These are phyloP conservation scores for Psix sp. DNA, from an alignment of 1,140 invertebrate species.

Conservation along the genomic window DNA sequence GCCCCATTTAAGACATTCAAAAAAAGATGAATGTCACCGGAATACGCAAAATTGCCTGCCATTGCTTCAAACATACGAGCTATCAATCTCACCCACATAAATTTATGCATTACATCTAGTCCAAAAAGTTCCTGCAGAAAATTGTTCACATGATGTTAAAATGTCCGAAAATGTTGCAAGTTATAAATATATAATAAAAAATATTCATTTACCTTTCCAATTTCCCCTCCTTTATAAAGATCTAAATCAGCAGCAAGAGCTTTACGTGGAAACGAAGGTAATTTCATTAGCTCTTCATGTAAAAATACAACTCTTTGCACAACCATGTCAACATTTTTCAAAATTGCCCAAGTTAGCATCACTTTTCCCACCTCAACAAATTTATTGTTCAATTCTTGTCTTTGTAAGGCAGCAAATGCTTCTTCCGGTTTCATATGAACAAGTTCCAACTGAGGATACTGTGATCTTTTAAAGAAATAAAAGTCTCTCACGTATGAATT, in stretches of 20 bases:
- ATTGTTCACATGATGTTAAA: background rate
- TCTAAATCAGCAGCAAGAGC: constrained; percentile 97
- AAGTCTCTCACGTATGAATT: constrained; percentile 96
- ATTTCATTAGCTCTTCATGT: constrained; percentile 98
- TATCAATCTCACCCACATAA: constrained; percentile 98
- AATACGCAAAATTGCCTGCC: constrained; percentile 98
- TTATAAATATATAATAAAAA: constrained; percentile 15
- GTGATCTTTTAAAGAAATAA: constrained; percentile 99
- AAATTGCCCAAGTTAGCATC: constrained; percentile 90
- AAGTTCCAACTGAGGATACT: constrained; percentile 97
- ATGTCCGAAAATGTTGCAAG: too few species aligned
- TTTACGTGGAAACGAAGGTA: constrained; percentile 98
- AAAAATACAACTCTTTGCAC: constrained; percentile 98
- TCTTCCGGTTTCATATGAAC: constrained; percentile 94
- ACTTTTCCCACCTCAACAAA: constrained; percentile 99
- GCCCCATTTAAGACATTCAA: constrained; percentile 98
- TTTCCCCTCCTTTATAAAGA: constrained; percentile 92
- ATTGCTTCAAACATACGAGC: constrained; percentile 99
- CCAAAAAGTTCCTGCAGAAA: constrained; percentile 88
- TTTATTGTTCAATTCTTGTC: constrained; percentile 94
- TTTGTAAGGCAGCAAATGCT: constrained; percentile 93
- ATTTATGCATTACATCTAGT: constrained; percentile 97
- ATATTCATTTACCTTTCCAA: constrained; percentile 84
- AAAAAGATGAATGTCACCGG: constrained; percentile 97
- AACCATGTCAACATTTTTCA: constrained; percentile 94